Percentiles rank a stretch among this genome's conserved stretches.
phyloP scores from a whole-genome alignment of 2,113 vertebrate species.

The Grammatotria lemairii region DNA sequence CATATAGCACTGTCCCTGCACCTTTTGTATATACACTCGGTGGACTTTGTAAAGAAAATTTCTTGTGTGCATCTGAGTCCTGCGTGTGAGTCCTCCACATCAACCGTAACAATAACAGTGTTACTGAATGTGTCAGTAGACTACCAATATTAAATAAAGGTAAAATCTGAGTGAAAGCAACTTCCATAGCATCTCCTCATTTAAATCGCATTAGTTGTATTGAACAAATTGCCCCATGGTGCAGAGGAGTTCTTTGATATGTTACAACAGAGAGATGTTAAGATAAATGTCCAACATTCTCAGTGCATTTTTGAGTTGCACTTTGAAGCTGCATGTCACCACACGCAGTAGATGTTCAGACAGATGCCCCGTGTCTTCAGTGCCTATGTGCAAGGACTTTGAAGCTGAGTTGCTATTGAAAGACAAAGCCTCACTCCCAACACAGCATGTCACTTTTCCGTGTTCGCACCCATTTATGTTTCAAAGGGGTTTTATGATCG shows the following conservation, averaged over 20 bases:
- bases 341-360: slow-evolving; percentile 9
- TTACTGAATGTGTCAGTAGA: not conserved
- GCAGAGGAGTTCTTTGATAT: slow-evolving; percentile 2
- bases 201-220: not conserved
- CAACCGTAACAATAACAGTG: not conserved
- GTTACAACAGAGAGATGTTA: not conserved
- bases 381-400: slow-evolving; percentile 25
- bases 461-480: slow-evolving; percentile 7
- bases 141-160: not conserved
- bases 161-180: not conserved
- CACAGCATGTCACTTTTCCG: not conserved
- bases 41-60: not conserved
- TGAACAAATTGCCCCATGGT: not conserved
- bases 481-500: not conserved
- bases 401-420: slow-evolving; percentile 13
- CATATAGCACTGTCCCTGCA: not conserved
- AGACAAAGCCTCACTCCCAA: slow-evolving; percentile 12
- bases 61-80: not conserved
- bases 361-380: slow-evolving; percentile 3
- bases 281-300: slow-evolving; percentile 7
- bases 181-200: not conserved
- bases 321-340: slow-evolving; percentile 38
- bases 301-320: not conserved
- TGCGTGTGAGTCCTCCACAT: not conserved
- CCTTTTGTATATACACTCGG: not conserved